A percentile compares a stretch with the other conserved stretches of the same genome.
Conservation (phyloP, 2,113 vertebrate species). For the Anhinga anhinga region DNA sequence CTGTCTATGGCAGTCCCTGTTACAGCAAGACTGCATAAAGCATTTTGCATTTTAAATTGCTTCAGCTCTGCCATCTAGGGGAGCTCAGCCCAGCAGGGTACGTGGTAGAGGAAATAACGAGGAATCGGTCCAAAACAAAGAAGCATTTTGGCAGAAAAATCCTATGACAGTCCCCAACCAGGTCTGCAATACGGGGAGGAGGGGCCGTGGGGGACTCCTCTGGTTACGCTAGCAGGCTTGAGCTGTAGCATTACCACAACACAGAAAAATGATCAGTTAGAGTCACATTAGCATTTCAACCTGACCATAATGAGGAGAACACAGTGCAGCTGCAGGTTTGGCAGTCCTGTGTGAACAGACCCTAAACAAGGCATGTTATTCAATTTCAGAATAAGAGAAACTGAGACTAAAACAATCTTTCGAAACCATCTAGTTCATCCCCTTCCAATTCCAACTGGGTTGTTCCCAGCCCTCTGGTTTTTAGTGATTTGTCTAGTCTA, state of each 20-base stretch:
- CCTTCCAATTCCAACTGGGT: background rate
- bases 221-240: background rate
- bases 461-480: background rate
- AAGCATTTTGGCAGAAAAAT: background rate
- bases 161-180: background rate
- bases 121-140: background rate
- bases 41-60: conserved; percentile 14
- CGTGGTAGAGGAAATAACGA: background rate
- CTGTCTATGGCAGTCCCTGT: background rate
- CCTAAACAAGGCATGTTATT: background rate
- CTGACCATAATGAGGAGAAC: background rate
- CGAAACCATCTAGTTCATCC: background rate
- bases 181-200: background rate
- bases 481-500: conserved; percentile 44
- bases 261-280: background rate
- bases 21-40: background rate
- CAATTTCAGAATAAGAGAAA: conserved; percentile 16
- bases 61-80: conserved; percentile 49
- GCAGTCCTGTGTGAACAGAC: background rate
- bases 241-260: background rate
- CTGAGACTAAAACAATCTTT: conserved; percentile 1
- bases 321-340: conserved; percentile 28
- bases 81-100: conserved; percentile 19
- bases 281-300: conserved; percentile 42
- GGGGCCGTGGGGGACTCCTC: background rate